Evolutionary conservation across 2,797 vertebrate species (phyloP).

Genomic region (Peromyscus melanophrys): DNA sequence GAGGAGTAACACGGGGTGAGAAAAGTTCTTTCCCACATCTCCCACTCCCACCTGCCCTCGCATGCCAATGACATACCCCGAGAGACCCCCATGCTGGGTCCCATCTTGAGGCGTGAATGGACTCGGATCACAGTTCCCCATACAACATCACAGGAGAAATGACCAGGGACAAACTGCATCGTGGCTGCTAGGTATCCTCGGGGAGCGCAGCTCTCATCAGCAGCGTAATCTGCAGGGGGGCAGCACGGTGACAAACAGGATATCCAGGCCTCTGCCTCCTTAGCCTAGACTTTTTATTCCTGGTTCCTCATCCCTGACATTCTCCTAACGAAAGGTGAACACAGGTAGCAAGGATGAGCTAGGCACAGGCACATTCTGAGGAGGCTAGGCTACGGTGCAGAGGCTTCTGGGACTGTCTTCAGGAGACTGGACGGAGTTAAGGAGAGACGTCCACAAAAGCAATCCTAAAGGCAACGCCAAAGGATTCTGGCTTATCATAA

Average conservation of each 20-base stretch:
- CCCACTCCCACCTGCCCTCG: not conserved
- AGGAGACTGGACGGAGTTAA: not conserved
- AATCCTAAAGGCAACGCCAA: not conserved
- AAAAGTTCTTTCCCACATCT: not conserved
- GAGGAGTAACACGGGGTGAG: constrained; percentile 58
- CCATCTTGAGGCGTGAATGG: constrained; percentile 98
- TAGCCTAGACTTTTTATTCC: not conserved
- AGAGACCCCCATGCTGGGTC: constrained; percentile 97
- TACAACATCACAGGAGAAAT: constrained; percentile 97
- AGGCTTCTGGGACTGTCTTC: constrained; percentile 23
- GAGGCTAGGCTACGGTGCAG: not conserved
- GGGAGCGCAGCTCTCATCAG: constrained; percentile 97
- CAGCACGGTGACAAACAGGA: not conserved
- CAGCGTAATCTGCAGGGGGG: constrained; percentile 92
- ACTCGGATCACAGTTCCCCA: constrained; percentile 98
- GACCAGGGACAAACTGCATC: constrained; percentile 98
- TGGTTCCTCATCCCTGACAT: not conserved
- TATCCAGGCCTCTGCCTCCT: not conserved
- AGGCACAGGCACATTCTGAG: not conserved
- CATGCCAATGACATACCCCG: constrained; percentile 86
- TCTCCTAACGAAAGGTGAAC: not conserved
- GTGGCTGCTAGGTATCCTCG: constrained; percentile 98
- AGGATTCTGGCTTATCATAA: not conserved
- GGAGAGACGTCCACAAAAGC: not conserved
- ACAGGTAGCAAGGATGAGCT: not conserved